Percentiles rank a stretch among this genome's conserved stretches.
These are phyloP conservation scores for Stomatorhinus ivindoensis DNA, from an alignment of 2,113 vertebrate genomes.

Conservation along the genomic window DNA sequence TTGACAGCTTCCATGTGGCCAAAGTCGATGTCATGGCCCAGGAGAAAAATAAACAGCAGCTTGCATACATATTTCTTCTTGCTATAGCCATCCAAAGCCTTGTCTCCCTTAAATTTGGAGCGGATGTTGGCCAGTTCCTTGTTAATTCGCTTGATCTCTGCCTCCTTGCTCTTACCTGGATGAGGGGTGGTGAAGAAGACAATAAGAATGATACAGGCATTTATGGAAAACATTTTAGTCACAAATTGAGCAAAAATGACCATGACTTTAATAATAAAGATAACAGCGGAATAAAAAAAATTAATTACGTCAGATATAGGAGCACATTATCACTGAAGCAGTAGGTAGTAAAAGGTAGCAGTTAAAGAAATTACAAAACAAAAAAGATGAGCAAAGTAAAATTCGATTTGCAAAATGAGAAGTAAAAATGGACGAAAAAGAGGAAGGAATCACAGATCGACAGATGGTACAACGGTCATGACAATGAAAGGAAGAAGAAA, in stretches of 20 bases:
- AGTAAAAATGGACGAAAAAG: background rate
- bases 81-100: constrained; percentile 87
- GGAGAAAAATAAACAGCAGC: constrained; percentile 87
- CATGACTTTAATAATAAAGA: background rate
- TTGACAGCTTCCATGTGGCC: constrained; percentile 93
- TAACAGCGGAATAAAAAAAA: background rate
- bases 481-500: background rate
- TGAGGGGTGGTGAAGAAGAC: background rate
- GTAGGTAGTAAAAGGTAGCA: background rate
- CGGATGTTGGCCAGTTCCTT: constrained; percentile 90
- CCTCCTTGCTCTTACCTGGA: constrained; percentile 88
- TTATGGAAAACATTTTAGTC: background rate
- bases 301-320: background rate
- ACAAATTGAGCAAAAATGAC: background rate
- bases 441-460: background rate
- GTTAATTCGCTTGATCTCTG: constrained; percentile 88
- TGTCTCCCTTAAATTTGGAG: constrained; percentile 92
- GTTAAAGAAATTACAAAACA: background rate
- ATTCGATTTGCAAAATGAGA: background rate
- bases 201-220: background rate
- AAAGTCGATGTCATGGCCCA: constrained; percentile 89
- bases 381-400: background rate
- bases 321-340: background rate
- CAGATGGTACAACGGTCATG: background rate
- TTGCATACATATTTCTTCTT: constrained; percentile 95